Base-by-base conservation (phyloP, 2,888 invertebrate genomes). In the Frankliniella fusca region DNA sequence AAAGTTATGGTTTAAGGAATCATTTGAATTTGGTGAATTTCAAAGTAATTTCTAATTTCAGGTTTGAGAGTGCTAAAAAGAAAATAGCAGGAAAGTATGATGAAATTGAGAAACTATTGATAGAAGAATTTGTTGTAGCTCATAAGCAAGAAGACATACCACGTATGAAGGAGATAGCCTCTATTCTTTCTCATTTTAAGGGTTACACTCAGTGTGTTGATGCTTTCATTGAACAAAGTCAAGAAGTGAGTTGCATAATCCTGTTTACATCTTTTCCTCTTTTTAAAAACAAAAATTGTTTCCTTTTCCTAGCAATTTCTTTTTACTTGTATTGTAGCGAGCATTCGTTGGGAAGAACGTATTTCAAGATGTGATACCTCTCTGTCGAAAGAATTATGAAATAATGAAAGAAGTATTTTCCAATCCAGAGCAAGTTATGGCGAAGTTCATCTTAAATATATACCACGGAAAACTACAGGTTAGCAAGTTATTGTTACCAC, bases 361-460 rank as follows among this genome's bases (percentile, higher is more conserved):
- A 82, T 99, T 98, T 89, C 92, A 93, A 81, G 94, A 97, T 83
- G 94, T 98, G 18, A 90, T 97, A 80, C 95, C 96, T 0, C 90
- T 99, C 85, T 98, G 98, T 88, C 93, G 93, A 85, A 94, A 94
- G 87, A 97, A 96, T 89, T 92, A 95, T 88, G 91, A 93, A 86
- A 91, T 94, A 84, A 95, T 96, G 84, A 93, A 93, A 86, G 93
- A 94, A 86, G 98, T 99, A 1, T 99, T 99, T 87, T 94, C 94
- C 10, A 97, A 97, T 88, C 97, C 98, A 0, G 96, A 98, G 85
- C 96, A 97, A 90, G 98, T 99, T 12, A 97, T 99, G 96, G 95
- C 96, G 83, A 99, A 99, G 90, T 97, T 98, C 88, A 95, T 99
- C 80, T 90, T 98, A 27, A 98, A 98, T 88, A 95, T 99, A 84